Percentiles rank a stretch among this genome's conserved stretches.
phyloP scores from a whole-genome alignment of 2,797 vertebrate species.

The Sebastiscus albofasciatus region DNA sequence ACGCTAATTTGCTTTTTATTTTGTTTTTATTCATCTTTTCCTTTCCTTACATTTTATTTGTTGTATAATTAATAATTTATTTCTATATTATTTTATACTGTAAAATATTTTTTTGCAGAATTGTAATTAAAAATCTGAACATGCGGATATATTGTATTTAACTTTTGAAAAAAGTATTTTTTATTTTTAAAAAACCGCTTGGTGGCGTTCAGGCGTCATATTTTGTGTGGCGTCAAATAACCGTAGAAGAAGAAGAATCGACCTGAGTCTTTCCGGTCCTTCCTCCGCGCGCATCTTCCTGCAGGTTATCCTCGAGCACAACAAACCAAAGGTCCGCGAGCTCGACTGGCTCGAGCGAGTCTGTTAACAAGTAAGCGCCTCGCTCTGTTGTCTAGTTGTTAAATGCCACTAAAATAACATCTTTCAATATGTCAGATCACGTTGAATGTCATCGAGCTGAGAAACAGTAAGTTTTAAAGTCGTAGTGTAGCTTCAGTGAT shows the following conservation, averaged over 20 bases:
- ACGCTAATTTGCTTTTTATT: no score
- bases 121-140: no score
- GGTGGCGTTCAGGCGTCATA: no score
- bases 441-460: not conserved
- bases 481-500: rapidly evolving
- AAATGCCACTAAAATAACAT: not conserved
- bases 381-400: rapidly evolving
- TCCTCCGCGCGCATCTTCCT: not conserved
- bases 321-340: not conserved
- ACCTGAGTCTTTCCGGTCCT: not conserved
- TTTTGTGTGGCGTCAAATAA: no score
- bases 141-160: no score
- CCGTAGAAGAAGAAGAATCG: not conserved
- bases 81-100: no score
- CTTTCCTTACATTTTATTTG: no score
- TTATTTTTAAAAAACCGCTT: no score
- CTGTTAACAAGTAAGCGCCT: conserved; percentile 11
- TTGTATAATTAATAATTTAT: no score
- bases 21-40: no score
- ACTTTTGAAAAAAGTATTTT: no score
- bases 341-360: not conserved
- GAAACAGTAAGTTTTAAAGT: conserved; percentile 26
- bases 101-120: no score
- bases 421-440: not conserved
- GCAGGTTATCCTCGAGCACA: not conserved